Evolutionary conservation across 2,797 vertebrate genomes (phyloP), one percentile per base, ranked within the genome.

Genomic region (Atherinosoma microstoma): DNA sequence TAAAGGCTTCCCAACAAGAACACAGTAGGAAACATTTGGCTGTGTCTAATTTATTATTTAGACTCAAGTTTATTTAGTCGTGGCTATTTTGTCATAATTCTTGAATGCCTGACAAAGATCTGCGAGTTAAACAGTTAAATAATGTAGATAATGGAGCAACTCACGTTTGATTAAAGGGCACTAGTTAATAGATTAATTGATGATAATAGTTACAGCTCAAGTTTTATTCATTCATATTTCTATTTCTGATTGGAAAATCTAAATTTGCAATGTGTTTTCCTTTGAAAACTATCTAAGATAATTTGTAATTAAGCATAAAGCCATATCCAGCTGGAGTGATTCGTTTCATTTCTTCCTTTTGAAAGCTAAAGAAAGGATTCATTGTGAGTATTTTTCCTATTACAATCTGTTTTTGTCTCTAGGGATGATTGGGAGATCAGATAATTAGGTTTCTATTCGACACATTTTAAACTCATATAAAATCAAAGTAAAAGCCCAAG

Each of bases 381-480:
- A 45, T 16, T 35, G 34, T 35, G 34, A 35, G 30, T 32, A 32
- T 35, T 7, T 35, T 9, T 35, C 34, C 9, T 18, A 4, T 45
- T 6, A 45, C 7, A 18, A 45, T 20, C 42, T 45, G 40, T 3
- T 42, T 30, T 30, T 40, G 22, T 29, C 22, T 51, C 15, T 24
- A 3, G 40, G 3, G 47, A 18, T 2, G 32, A 18, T 20, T 13
- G 36, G 12, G 20, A 2, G 58, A 38, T 30, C 10, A 29, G 20
- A 7, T 64, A n/a, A 1, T 61, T 29, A 29, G 4, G 35, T 63
- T 9, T 69, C 34, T 30, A 4, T 57, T n/a, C 32, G 20, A 16
- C 32, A 58, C n/a, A 42, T 67, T 16, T 51, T 20, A n/a, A 30
- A 47, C 9, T 47, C 20, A 29, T 47, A 57, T 67, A 16, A 67